Conservation (phyloP, 2,797 vertebrate species). For the Ispidina picta region DNA sequence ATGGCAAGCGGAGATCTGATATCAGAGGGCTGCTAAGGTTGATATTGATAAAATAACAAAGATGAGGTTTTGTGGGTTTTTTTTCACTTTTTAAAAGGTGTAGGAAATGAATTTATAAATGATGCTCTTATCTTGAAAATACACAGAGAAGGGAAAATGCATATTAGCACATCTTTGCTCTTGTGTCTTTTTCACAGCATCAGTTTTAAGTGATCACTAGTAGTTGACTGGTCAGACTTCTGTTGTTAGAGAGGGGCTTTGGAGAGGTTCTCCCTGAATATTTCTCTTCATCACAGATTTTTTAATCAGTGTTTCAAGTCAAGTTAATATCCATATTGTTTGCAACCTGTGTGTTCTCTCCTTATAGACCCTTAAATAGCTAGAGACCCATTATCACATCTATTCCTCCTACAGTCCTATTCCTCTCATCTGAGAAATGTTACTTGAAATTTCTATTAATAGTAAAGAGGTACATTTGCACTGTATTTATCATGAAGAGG, state of each 20-base stretch:
- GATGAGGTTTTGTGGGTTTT: neutral
- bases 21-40: neutral
- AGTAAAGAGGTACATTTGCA: constrained; percentile 4
- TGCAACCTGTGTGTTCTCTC: neutral
- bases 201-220: neutral
- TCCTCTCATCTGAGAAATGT: neutral
- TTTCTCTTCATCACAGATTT: neutral
- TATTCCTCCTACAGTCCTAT: constrained; percentile 23
- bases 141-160: neutral
- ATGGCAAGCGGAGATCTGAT: neutral
- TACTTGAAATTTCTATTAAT: constrained; percentile 25
- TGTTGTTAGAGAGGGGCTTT: neutral
- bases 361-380: constrained; percentile 29
- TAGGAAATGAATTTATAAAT: neutral
- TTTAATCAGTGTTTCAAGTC: constrained; percentile 3
- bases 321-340: constrained; percentile 3
- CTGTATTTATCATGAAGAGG: constrained; percentile 2
- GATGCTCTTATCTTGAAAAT: neutral
- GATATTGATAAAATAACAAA: neutral
- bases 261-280: neutral
- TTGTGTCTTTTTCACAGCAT: neutral
- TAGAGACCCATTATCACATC: constrained; percentile 45
- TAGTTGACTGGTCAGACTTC: neutral
- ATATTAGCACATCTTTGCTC: neutral
- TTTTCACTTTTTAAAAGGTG: neutral